Evolutionary conservation across 2,888 invertebrate genomes (phyloP).

Genomic region (Dilophus febrilis): DNA sequence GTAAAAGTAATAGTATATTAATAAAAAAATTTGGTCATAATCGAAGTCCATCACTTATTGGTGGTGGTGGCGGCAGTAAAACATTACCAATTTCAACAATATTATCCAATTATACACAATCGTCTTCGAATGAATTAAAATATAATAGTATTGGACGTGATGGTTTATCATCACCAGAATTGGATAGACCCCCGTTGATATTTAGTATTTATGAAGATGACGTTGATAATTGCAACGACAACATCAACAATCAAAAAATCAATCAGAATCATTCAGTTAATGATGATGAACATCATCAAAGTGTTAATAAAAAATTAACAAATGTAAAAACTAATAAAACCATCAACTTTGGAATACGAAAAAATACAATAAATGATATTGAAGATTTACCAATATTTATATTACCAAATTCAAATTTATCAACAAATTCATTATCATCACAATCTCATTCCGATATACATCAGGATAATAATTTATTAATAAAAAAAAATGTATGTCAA

Average conservation of each 20-base stretch:
- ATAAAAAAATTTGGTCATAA: slow-evolving; percentile 19
- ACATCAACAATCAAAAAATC: background rate
- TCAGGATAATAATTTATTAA: no score
- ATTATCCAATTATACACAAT: slow-evolving; percentile 20
- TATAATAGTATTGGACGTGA: slow-evolving; percentile 12
- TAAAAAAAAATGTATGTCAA: background rate
- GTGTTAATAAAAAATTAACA: no score
- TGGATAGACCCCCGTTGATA: background rate
- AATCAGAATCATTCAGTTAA: no score
- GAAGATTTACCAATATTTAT: slow-evolving; percentile 17
- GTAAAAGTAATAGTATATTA: slow-evolving; percentile 14
- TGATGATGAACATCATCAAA: no score
- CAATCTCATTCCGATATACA: background rate
- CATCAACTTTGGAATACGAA: slow-evolving; percentile 2
- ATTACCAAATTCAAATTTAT: background rate
- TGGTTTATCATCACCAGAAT: slow-evolving; percentile 15
- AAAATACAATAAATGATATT: slow-evolving; percentile 12
- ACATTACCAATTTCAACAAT: slow-evolving; percentile 27
- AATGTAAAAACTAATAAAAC: background rate
- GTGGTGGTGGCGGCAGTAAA: no score
- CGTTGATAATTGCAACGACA: background rate
- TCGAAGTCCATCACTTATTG: slow-evolving; percentile 22
- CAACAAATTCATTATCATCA: background rate
- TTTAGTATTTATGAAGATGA: background rate
- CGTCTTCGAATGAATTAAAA: slow-evolving; percentile 5